These are phyloP conservation scores for Tridacna crocea DNA, from an alignment of 2,888 invertebrate species.

Conservation along the genomic window DNA sequence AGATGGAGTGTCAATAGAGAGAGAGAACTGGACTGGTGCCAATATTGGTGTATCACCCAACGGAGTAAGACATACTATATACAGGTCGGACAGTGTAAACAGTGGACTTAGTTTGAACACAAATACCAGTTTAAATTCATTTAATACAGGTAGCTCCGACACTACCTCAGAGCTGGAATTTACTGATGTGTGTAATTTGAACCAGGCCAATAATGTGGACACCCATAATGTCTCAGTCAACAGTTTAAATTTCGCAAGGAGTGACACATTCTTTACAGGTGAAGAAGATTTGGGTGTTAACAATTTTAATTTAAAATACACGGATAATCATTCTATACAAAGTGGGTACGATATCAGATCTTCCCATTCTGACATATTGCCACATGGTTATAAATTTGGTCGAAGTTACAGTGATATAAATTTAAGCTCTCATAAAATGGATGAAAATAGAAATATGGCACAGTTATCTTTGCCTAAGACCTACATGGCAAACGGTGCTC, in stretches of 20 bases:
- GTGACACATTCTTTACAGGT: slow-evolving; percentile 45
- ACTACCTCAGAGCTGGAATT: slow-evolving; percentile 58
- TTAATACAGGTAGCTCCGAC: slow-evolving; percentile 37
- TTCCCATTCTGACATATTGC: slow-evolving; percentile 9
- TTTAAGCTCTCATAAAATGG: slow-evolving; percentile 53
- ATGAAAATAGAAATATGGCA: slow-evolving; percentile 34
- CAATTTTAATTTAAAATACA: slow-evolving; percentile 22
- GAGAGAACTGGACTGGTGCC: slow-evolving; percentile 62
- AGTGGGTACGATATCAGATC: slow-evolving; percentile 25
- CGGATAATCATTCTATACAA: slow-evolving; percentile 32
- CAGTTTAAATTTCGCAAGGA: slow-evolving; percentile 43
- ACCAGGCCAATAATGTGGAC: slow-evolving; percentile 34
- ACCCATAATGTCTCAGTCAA: slow-evolving; percentile 46
- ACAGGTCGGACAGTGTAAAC: slow-evolving; percentile 56
- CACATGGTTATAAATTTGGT: slow-evolving; percentile 37
- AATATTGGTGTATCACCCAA: slow-evolving; percentile 40
- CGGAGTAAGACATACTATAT: slow-evolving; percentile 47
- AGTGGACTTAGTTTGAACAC: slow-evolving; percentile 42
- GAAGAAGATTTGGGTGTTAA: slow-evolving; percentile 30
- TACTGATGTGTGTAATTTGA: slow-evolving; percentile 63
- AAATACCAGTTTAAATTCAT: slow-evolving; percentile 47
- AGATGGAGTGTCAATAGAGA: slow-evolving; percentile 49
- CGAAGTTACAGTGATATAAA: slow-evolving; percentile 60
- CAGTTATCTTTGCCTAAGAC: slow-evolving; percentile 33
- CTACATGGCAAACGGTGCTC: slow-evolving; percentile 49